Percentiles rank a stretch among this genome's conserved stretches.
Evolutionary conservation across 2,888 invertebrate species (phyloP).

Genomic region (Drosophila eohydei): DNA sequence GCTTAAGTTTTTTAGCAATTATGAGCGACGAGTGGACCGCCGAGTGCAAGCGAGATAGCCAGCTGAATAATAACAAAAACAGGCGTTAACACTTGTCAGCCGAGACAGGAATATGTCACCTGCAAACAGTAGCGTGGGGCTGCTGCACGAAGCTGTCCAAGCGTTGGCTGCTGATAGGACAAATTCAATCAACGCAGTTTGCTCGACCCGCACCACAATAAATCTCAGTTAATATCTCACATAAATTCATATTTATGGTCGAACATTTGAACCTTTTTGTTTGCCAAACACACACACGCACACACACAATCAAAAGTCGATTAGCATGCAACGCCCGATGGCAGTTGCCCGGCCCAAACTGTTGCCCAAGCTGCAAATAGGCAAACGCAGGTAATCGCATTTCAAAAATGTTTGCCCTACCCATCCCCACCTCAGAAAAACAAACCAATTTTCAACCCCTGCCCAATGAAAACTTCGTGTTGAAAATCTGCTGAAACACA

Average conservation of each 20-base stretch:
- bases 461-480: slow-evolving; percentile 46
- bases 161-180: slow-evolving; percentile 17
- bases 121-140: slow-evolving; percentile 33
- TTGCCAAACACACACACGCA: slow-evolving; percentile 46
- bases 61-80: slow-evolving; percentile 49
- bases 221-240: slow-evolving; percentile 72
- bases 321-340: slow-evolving; percentile 71
- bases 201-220: slow-evolving; percentile 49
- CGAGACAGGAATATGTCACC: slow-evolving; percentile 73
- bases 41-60: slow-evolving; percentile 16
- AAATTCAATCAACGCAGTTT: slow-evolving; percentile 70
- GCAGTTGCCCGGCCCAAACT: slow-evolving; percentile 41
- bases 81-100: slow-evolving; percentile 74
- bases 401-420: slow-evolving; percentile 47
- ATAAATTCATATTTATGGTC: slow-evolving; percentile 84
- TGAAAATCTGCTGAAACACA: slow-evolving; percentile 82
- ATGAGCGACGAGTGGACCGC: slow-evolving; percentile 27
- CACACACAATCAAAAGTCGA: slow-evolving; percentile 74
- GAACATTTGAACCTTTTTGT: slow-evolving; percentile 83
- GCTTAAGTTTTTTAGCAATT: slow-evolving; percentile 84
- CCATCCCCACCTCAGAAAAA: slow-evolving; percentile 38
- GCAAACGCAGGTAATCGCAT: slow-evolving; percentile 83
- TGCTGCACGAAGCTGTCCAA: slow-evolving; percentile 8
- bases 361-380: slow-evolving; percentile 72
- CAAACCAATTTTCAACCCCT: slow-evolving; percentile 69